A percentile compares a stretch with the other conserved stretches of the same genome.
Evolutionary conservation across 2,888 invertebrate species (phyloP).

Genomic region (Liopterus haemorrhoidalis): DNA sequence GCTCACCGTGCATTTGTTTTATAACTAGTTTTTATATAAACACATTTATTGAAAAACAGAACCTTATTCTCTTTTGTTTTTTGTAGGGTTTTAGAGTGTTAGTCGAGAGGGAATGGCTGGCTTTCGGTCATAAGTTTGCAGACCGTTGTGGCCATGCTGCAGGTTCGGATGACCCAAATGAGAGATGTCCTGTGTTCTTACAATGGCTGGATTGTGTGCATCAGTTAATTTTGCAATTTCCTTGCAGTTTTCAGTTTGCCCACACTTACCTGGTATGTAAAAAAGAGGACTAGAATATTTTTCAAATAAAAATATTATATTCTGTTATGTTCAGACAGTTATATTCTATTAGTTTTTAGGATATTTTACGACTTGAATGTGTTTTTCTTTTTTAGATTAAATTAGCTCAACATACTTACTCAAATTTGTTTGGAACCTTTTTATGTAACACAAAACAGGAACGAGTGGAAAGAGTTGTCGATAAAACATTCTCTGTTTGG

Average conservation of each 20-base stretch:
- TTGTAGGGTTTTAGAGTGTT: constrained; percentile 85
- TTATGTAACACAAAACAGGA: constrained; percentile 81
- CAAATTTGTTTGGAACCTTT: constrained; percentile 95
- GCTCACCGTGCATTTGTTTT: no score
- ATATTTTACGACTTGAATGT: no score
- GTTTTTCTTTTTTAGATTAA: constrained; percentile 64
- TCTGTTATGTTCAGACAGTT: no score
- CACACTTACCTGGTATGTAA: constrained; percentile 78
- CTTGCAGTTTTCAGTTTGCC: constrained; percentile 93
- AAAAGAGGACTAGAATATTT: constrained; percentile 4
- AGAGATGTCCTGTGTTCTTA: constrained; percentile 93
- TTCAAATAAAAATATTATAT: no score
- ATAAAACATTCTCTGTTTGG: constrained; percentile 81
- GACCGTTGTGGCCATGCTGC: constrained; percentile 85
- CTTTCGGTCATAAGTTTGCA: constrained; percentile 97
- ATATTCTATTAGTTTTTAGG: no score
- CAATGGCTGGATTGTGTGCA: constrained; percentile 98
- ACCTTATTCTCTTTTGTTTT: constrained; percentile 20
- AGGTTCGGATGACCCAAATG: constrained; percentile 82
- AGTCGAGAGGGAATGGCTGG: constrained; percentile 94
- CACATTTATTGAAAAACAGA: not conserved
- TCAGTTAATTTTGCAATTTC: constrained; percentile 82
- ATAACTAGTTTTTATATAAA: no score
- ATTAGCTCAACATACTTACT: constrained; percentile 90
- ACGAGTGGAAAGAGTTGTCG: constrained; percentile 58